Conservation (phyloP, 2,888 invertebrate genomes). For the Chrysotoxum bicinctum region DNA sequence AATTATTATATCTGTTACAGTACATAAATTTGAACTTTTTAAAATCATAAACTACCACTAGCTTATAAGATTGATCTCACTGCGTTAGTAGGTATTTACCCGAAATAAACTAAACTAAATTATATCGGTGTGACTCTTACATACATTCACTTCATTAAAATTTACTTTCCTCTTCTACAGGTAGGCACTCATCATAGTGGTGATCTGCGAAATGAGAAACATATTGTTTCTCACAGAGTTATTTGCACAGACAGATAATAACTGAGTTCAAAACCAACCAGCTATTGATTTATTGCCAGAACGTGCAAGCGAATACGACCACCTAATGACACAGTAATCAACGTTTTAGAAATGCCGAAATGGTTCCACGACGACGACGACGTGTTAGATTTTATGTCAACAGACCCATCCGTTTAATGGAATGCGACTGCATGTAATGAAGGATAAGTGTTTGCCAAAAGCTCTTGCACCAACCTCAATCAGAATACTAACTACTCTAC, state of each 20-base stretch:
- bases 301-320: not conserved
- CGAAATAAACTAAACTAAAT: too few species aligned
- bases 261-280: not conserved
- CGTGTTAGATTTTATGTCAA: not conserved
- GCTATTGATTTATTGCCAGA: not conserved
- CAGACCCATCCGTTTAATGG: not conserved
- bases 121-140: too few species aligned
- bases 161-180: too few species aligned
- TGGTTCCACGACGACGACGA: not conserved
- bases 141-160: not conserved
- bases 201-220: not conserved
- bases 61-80: too few species aligned
- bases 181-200: not conserved
- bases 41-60: too few species aligned
- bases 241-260: not conserved
- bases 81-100: too few species aligned
- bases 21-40: too few species aligned
- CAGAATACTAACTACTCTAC: not conserved
- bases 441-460: not conserved
- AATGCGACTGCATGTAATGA: constrained; percentile 3
- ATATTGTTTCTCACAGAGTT: not conserved
- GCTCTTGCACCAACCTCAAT: not conserved
- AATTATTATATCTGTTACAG: too few species aligned
- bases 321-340: constrained; percentile 7
- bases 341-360: constrained; percentile 1